Percentiles rank a stretch among this genome's conserved stretches.
These are phyloP conservation scores for Dreissena rostriformis DNA, from an alignment of 1,140 invertebrate species.

Conservation along the genomic window DNA sequence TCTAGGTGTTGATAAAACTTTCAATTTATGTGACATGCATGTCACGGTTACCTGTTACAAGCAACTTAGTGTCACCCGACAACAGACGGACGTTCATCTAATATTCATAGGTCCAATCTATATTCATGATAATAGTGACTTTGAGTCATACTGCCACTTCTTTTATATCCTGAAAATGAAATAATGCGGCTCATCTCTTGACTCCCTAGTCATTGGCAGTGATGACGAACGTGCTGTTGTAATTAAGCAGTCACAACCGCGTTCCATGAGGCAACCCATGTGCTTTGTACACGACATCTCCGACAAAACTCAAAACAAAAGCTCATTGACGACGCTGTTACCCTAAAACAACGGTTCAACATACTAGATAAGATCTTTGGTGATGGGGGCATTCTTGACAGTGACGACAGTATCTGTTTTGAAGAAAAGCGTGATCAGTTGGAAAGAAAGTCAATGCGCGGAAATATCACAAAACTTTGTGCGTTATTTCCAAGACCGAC, in stretches of 20 bases:
- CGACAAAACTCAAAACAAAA: constrained; percentile 34
- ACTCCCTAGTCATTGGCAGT: constrained; percentile 31
- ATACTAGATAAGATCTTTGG: constrained; percentile 38
- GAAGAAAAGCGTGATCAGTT: constrained; percentile 40
- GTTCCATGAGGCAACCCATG: constrained; percentile 45
- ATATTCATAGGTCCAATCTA: too few species aligned
- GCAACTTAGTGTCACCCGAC: too few species aligned
- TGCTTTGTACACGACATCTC: too few species aligned
- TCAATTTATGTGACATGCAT: too few species aligned
- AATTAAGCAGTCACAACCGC: constrained; percentile 25
- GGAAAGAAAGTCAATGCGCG: neutral
- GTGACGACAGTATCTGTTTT: constrained; percentile 45
- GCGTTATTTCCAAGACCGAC: constrained; percentile 26
- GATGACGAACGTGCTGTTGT: constrained; percentile 49
- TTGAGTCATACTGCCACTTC: constrained; percentile 41
- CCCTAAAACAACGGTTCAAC: neutral
- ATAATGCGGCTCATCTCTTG: neutral
- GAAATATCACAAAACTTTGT: constrained; percentile 25
- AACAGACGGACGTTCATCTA: too few species aligned
- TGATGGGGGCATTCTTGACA: constrained; percentile 13
- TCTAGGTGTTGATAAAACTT: too few species aligned
- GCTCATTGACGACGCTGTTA: constrained; percentile 8
- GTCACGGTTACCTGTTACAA: too few species aligned
- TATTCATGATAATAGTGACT: too few species aligned
- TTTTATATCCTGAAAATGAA: constrained; percentile 32